Base-by-base conservation (phyloP, 2,797 vertebrate genomes). In the Chloroceryle inda region DNA sequence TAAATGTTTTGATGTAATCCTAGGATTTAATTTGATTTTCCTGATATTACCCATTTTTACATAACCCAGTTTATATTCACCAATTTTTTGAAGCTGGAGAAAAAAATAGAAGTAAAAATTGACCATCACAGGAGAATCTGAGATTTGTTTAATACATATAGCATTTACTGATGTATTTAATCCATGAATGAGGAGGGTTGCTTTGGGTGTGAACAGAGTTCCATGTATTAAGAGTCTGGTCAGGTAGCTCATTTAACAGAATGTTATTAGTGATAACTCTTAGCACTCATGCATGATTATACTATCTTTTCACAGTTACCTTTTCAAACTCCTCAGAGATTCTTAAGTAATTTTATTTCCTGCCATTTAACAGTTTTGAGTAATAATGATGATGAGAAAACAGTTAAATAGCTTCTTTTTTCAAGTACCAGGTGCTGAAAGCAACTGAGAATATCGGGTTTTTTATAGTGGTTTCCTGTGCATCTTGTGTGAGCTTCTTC, bases 141-240 rank as follows among this genome's bases (percentile, higher is more conserved):
- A 92, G 72, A 64, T 96, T 95, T 96, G 47, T 92, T 96, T 90
- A 93, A 88, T 64, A 92, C 44, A 31, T 90, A 47, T 40, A 94
- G 69, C 91, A 59, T 95, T 92, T 74, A 45, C 13, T 96, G 89
- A 88, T 42, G 38, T 87, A 94, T 88, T 95, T 68, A 47, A 63
- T 79, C 71, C 78, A 47, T 13, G 26, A 96, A 63, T 7, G 42
- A 92, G 42, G 26, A 75, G 20, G 49, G 33, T 6, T 11, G n/a
- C n/a, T 8, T n/a, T 58, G 90, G 62, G 38, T 77, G 80, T 92
- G 88, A 97, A 76, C 64, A 80, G 63, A 83, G 45, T 63, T 96
- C 78, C 45, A 38, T 92, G 50, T 95, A 59, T 95, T 94, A 96
- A 62, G 81, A 96, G 77, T 96, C 93, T 95, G 71, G 64, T 97